phyloP scores from a whole-genome alignment of 2,113 vertebrate species.

The Dasyornis broadbenti region DNA sequence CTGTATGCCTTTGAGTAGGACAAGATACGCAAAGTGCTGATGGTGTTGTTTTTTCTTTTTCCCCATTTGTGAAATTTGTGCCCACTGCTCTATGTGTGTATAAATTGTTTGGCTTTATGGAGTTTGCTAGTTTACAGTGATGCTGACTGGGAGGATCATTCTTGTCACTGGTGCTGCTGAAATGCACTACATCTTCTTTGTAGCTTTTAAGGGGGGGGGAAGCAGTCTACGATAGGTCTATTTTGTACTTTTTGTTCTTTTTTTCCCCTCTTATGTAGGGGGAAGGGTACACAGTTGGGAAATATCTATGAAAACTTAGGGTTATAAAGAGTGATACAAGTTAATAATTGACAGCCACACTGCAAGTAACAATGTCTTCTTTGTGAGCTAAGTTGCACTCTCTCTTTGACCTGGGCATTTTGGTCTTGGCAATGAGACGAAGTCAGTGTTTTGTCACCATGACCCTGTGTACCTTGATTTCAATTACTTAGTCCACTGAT shows the following conservation, averaged over 20 bases:
- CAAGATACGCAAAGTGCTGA: neutral
- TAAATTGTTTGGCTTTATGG: neutral
- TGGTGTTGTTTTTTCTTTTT: neutral
- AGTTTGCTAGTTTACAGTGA: neutral
- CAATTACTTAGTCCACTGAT: neutral
- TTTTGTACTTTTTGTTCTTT: neutral
- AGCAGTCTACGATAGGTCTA: rapidly evolving
- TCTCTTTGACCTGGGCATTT: neutral
- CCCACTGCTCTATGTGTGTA: neutral
- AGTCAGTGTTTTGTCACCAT: neutral
- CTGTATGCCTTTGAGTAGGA: neutral
- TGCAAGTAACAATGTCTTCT: neutral
- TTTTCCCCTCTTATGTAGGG: rapidly evolving
- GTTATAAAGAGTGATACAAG: neutral
- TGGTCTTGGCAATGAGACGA: neutral
- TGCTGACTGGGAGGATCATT: neutral
- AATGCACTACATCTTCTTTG: neutral
- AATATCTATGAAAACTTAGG: neutral
- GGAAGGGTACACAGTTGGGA: neutral
- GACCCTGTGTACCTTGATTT: neutral
- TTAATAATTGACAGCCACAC: neutral
- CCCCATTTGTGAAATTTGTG: neutral
- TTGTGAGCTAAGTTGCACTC: neutral
- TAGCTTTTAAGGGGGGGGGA: neutral
- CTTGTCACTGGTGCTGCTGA: neutral